Evolutionary conservation across 2,888 invertebrate species (phyloP), one percentile per base, ranked within the genome.

Genomic region (Sussaba pulchella): DNA sequence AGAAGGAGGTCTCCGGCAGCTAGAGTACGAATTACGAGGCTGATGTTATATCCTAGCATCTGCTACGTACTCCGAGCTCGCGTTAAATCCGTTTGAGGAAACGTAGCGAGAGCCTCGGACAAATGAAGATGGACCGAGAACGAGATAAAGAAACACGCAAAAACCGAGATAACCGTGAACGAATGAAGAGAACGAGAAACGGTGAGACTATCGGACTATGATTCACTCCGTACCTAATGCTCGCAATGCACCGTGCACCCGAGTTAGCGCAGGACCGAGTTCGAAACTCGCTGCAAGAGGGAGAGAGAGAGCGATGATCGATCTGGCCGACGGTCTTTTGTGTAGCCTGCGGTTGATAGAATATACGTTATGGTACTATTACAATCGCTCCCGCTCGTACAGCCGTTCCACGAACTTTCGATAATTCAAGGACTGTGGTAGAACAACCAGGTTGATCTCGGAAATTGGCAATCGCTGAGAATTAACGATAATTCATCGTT

Each of bases 161-260:
- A 50, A 41, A 67, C 12, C 39, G 59, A 52, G 61, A 36, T 54
- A 43, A 26, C 10, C 8, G 17, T 39, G 17, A 54, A 26, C 2
- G 31, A 31, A 31, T 6, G 31, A 31, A 6, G 31, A 31, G 31
- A 31, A 6, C 31, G 52, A 61, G 61, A 45, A 50, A 36, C 54
- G 10, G 39, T 72, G 21, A 72, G 61, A 72, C 43, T 67, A 52
- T 72, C 61, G 72, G 66, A 67, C 72, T 78, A 54, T 78, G 78
- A 78, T 67, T 78, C 78, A 78, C 67, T 78, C 72, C 24, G 36
- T 77, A 71, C 39, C 31, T 8, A 39, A 61, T 43, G 43, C 41
- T 43, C 50, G 41, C 1, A 26, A 19, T 17, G 57, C 17, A 6
- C 39, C 17, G 59, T n/a, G 47, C 31, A 71, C 39, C 12, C 31